Conservation (phyloP, 2,888 invertebrate genomes). For the Omphaloscelis lunosa region DNA sequence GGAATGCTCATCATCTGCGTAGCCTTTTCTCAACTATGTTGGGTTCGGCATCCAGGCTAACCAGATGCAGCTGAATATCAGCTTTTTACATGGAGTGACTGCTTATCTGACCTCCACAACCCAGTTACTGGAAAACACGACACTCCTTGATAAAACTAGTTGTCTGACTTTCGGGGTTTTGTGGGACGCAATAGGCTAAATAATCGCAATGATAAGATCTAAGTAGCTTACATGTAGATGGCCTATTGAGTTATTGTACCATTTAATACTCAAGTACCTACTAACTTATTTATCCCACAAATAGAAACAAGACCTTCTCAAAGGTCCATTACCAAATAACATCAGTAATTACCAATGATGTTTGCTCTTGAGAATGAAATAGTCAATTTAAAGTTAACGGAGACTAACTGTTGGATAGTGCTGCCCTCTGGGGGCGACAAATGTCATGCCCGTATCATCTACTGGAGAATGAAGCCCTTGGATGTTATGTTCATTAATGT, state of each 20-base stretch:
- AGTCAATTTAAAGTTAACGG: constrained; percentile 81
- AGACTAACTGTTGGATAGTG: constrained; percentile 78
- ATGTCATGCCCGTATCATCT: constrained; percentile 66
- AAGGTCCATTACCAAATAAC: constrained; percentile 73
- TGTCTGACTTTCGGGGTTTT: neutral
- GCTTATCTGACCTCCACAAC: no score
- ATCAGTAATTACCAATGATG: constrained; percentile 78
- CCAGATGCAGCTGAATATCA: no score
- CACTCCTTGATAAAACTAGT: neutral
- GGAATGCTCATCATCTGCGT: no score
- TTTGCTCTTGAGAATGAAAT: constrained; percentile 77
- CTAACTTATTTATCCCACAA: constrained; percentile 20
- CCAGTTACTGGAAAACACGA: neutral
- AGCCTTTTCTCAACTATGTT: no score
- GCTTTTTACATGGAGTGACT: no score
- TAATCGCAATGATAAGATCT: neutral
- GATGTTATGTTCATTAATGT: constrained; percentile 47
- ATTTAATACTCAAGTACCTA: neutral
- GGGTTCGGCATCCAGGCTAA: no score
- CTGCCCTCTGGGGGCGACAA: constrained; percentile 67
- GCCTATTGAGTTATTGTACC: neutral
- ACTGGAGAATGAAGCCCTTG: constrained; percentile 53
- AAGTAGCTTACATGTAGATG: neutral
- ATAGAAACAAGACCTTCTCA: constrained; percentile 56
- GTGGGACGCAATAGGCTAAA: neutral